These are phyloP conservation scores for Agrypnus murinus DNA, from an alignment of 2,888 invertebrate species.

Conservation along the genomic window DNA sequence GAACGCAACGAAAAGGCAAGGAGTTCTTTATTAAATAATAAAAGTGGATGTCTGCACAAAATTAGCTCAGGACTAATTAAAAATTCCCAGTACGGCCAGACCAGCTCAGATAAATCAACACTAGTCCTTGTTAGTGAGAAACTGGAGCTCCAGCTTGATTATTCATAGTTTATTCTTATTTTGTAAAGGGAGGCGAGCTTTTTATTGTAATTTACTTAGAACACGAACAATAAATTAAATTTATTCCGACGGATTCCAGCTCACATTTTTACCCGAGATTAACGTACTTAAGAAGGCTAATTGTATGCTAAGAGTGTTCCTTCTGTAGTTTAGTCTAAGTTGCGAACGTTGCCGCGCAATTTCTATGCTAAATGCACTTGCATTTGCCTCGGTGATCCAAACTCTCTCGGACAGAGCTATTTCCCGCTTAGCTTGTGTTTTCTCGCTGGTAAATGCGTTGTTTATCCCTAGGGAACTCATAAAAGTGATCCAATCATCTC, in stretches of 20 bases:
- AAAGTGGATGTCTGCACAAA: slow-evolving; percentile 60
- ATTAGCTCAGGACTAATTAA: slow-evolving; percentile 64
- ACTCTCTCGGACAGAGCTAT: slow-evolving; percentile 49
- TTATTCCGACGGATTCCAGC: slow-evolving; percentile 52
- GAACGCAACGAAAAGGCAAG: slow-evolving; percentile 52
- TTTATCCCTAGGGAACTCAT: slow-evolving; percentile 72
- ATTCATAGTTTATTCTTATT: slow-evolving; percentile 61
- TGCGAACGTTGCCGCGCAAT: slow-evolving; percentile 48
- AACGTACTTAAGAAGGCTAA: slow-evolving; percentile 45
- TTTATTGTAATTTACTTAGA: slow-evolving; percentile 57
- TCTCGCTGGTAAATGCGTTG: slow-evolving; percentile 68
- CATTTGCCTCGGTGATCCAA: slow-evolving; percentile 53
- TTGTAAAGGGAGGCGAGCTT: slow-evolving; percentile 47
- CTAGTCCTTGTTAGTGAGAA: slow-evolving; percentile 58
- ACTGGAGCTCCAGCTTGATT: slow-evolving; percentile 56
- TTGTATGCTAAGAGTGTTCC: slow-evolving; percentile 39
- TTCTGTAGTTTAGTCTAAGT: slow-evolving; percentile 42
- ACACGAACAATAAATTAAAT: slow-evolving; percentile 58
- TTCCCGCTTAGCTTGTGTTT: slow-evolving; percentile 63
- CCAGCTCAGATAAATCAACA: slow-evolving; percentile 61
- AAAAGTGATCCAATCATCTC: slow-evolving; percentile 74
- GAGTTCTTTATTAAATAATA: slow-evolving; percentile 63
- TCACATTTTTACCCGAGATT: slow-evolving; percentile 47
- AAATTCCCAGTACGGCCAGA: slow-evolving; percentile 61
- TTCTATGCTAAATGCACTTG: slow-evolving; percentile 62